A percentile compares a stretch with the other conserved stretches of the same genome.
phyloP scores from a whole-genome alignment of 2,888 invertebrate species.

The Pilophorus perplexus region DNA sequence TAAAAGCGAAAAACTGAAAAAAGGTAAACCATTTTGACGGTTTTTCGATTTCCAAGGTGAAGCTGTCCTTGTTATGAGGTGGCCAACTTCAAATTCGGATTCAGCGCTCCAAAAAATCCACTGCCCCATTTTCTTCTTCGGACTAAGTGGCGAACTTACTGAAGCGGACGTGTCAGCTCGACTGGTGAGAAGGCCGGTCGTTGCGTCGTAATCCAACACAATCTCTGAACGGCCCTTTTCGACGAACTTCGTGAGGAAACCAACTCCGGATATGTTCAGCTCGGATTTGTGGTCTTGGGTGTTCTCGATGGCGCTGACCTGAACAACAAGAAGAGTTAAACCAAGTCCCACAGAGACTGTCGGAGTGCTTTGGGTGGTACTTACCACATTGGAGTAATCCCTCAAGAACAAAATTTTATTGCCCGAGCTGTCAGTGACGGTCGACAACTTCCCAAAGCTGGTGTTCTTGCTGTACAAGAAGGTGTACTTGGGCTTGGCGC shows the following conservation, averaged over 20 bases:
- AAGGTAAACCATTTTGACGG: neutral
- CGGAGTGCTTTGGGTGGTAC: slow-evolving; percentile 35
- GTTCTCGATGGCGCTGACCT: slow-evolving; percentile 83
- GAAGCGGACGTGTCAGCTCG: slow-evolving; percentile 62
- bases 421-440: slow-evolving; percentile 90
- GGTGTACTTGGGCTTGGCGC: slow-evolving; percentile 90
- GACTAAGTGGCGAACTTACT: slow-evolving; percentile 54
- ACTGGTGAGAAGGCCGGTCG: slow-evolving; percentile 80
- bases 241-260: slow-evolving; percentile 81
- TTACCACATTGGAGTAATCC: slow-evolving; percentile 85
- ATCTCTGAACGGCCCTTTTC: slow-evolving; percentile 87
- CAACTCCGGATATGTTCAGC: slow-evolving; percentile 87
- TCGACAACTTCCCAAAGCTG: slow-evolving; percentile 88
- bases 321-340: too few species aligned
- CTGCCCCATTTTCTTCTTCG: too few species aligned
- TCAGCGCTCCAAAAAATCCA: too few species aligned
- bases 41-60: neutral
- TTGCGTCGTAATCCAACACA: slow-evolving; percentile 85
- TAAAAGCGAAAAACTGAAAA: too few species aligned
- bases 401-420: slow-evolving; percentile 87
- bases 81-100: too few species aligned
- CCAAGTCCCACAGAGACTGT: too few species aligned
- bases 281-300: slow-evolving; percentile 91
- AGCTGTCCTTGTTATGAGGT: too few species aligned
- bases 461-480: slow-evolving; percentile 97